A percentile compares a stretch with the other conserved stretches of the same genome.
phyloP scores from a whole-genome alignment of 2,888 invertebrate species.

The Drosophila paramelanica region DNA sequence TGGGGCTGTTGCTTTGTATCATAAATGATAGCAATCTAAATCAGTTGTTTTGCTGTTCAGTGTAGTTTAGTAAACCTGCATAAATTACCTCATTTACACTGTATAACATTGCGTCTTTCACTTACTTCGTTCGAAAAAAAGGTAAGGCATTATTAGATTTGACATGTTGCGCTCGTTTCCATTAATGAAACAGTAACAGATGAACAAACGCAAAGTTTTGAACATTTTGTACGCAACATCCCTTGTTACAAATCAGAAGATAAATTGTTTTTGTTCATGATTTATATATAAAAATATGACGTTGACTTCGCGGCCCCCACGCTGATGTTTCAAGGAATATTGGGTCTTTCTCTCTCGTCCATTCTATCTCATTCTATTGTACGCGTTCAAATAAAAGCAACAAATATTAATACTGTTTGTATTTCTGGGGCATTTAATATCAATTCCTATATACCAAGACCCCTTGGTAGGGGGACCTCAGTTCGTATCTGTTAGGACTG shows the following conservation, averaged over 20 bases:
- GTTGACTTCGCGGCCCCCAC: slow-evolving; percentile 41
- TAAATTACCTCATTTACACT: slow-evolving; percentile 41
- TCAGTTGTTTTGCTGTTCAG: slow-evolving; percentile 5
- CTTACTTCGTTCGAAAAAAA: slow-evolving; percentile 31
- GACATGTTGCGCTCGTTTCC: slow-evolving; percentile 65
- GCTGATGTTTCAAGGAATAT: slow-evolving; percentile 17
- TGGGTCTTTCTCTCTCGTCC: slow-evolving; percentile 34
- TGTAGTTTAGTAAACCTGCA: slow-evolving; percentile 33
- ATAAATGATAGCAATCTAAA: slow-evolving; percentile 59
- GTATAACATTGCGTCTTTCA: slow-evolving; percentile 30
- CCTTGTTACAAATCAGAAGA: slow-evolving; percentile 76
- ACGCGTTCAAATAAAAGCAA: slow-evolving; percentile 55
- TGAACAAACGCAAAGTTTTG: slow-evolving; percentile 52
- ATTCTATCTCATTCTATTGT: slow-evolving; percentile 38
- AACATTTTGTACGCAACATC: slow-evolving; percentile 47
- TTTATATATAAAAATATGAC: slow-evolving; percentile 70
- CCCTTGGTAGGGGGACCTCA: slow-evolving; percentile 11
- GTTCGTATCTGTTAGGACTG: slow-evolving; percentile 5
- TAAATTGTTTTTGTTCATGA: slow-evolving; percentile 80
- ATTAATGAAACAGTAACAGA: slow-evolving; percentile 46
- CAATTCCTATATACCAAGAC: slow-evolving; percentile 29
- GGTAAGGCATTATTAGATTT: slow-evolving; percentile 70
- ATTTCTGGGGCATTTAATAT: slow-evolving; percentile 61
- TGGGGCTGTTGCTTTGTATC: slow-evolving; percentile 18
- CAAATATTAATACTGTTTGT: slow-evolving; percentile 75